These are phyloP conservation scores for Arion vulgaris DNA, from an alignment of 1,140 invertebrate species.

Conservation along the genomic window DNA sequence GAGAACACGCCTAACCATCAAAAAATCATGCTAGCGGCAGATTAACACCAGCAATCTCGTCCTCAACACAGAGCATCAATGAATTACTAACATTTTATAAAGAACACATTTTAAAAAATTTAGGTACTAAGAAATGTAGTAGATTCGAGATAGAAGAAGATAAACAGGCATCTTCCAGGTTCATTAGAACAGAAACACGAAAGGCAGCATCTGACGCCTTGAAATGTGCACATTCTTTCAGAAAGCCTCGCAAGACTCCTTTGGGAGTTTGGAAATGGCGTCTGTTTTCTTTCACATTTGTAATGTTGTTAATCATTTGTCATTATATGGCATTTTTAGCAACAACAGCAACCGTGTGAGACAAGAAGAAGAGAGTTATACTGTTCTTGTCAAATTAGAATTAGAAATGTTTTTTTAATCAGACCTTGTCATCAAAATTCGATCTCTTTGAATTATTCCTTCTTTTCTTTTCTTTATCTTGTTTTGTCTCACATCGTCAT, in stretches of 20 bases:
- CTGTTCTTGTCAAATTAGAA: neutral
- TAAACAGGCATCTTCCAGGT: no score
- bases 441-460: neutral
- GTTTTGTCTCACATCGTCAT: neutral
- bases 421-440: neutral
- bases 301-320: neutral
- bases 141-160: no score
- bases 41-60: no score
- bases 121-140: no score
- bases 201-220: neutral
- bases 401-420: neutral
- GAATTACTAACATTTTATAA: no score
- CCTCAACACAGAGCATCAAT: no score
- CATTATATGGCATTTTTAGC: neutral
- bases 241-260: neutral
- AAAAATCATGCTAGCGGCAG: no score
- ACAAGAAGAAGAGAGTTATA: neutral
- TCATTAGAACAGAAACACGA: neutral
- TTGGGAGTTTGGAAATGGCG: neutral
- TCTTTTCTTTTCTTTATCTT: neutral
- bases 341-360: neutral
- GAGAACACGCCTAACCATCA: no score
- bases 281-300: neutral
- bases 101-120: no score
- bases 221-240: neutral